A percentile compares a stretch with the other conserved stretches of the same genome.
phyloP scores from a whole-genome alignment of 2,888 invertebrate species.

The Drosophila vallismaia region DNA sequence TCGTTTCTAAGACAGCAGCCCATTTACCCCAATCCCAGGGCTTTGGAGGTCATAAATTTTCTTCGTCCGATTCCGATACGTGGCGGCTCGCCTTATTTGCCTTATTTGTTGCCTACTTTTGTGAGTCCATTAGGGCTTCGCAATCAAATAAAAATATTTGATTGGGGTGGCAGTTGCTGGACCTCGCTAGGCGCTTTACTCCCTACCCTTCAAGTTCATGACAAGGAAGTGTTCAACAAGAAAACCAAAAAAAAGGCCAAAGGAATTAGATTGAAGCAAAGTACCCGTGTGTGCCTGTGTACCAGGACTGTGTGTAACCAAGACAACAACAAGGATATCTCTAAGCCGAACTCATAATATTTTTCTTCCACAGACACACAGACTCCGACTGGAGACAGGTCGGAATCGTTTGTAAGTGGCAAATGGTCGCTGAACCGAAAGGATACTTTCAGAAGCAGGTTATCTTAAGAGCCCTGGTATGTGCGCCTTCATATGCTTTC shows the following conservation, averaged over 20 bases:
- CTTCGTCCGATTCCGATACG: not conserved
- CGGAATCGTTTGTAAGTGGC: constrained; percentile 38
- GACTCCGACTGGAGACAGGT: constrained; percentile 11
- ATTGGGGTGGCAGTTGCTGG: not conserved
- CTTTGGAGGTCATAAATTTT: constrained; percentile 20
- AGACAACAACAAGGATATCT: constrained; percentile 20
- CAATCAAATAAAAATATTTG: not conserved
- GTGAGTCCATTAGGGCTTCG: constrained; percentile 35
- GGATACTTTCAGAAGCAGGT: constrained; percentile 54
- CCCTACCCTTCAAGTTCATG: constrained; percentile 20
- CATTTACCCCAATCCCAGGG: not conserved
- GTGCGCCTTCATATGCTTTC: constrained; percentile 32
- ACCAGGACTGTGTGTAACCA: not conserved
- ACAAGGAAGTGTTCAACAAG: constrained; percentile 12
- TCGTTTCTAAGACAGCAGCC: constrained; percentile 2
- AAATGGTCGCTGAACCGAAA: constrained; percentile 53
- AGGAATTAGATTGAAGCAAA: constrained; percentile 9
- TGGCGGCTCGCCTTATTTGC: constrained; percentile 40
- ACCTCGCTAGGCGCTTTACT: constrained; percentile 5
- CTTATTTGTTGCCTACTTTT: constrained; percentile 52
- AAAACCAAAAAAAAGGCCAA: constrained; percentile 5
- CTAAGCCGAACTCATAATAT: constrained; percentile 53
- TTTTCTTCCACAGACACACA: constrained; percentile 44
- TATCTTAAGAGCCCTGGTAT: constrained; percentile 6
- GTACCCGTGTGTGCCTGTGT: constrained; percentile 1